A percentile compares a stretch with the other conserved stretches of the same genome.
phyloP scores from a whole-genome alignment of 30 jellyfish, hydroid and myxozoan genomes.

The Phacellophora camtschatica region DNA sequence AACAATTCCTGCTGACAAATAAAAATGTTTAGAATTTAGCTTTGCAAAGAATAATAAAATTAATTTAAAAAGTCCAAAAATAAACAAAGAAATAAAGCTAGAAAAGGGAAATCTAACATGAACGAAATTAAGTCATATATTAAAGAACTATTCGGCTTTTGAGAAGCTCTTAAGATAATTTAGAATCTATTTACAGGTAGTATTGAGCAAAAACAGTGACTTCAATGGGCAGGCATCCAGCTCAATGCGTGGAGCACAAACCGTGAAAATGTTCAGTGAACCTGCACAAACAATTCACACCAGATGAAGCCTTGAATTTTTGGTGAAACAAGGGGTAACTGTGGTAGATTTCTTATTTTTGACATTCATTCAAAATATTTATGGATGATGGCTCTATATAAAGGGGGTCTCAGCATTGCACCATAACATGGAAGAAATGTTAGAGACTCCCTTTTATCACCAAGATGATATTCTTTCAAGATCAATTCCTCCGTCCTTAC shows the following conservation, averaged over 20 bases:
- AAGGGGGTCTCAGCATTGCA: slow-evolving; percentile 70
- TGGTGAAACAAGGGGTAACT: slow-evolving; percentile 16
- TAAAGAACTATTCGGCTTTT: slow-evolving; percentile 2
- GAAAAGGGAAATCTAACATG: no score
- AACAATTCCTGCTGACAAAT: no score
- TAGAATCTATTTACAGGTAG: slow-evolving; percentile 57
- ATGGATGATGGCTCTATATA: slow-evolving; percentile 42
- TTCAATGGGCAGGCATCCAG: slow-evolving; percentile 66
- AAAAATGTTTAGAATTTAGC: no score
- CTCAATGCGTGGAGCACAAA: slow-evolving; percentile 26
- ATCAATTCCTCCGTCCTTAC: slow-evolving; percentile 77
- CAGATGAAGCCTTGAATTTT: slow-evolving; percentile 58
- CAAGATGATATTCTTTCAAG: slow-evolving; percentile 89
- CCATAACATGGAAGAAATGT: slow-evolving; percentile 88
- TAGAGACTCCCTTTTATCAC: slow-evolving; percentile 94
- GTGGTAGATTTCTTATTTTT: no score
- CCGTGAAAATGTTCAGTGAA: slow-evolving; percentile 69
- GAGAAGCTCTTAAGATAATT: not conserved
- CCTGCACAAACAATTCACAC: slow-evolving; percentile 54
- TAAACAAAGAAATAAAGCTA: no score
- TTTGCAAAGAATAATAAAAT: no score
- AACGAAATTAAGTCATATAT: slow-evolving; percentile 41
- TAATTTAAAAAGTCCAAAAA: no score
- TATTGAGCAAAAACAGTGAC: slow-evolving; percentile 60
- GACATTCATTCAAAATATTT: not conserved